Base-by-base conservation (phyloP, 1,140 invertebrate genomes). In the Epicauta chinensis region DNA sequence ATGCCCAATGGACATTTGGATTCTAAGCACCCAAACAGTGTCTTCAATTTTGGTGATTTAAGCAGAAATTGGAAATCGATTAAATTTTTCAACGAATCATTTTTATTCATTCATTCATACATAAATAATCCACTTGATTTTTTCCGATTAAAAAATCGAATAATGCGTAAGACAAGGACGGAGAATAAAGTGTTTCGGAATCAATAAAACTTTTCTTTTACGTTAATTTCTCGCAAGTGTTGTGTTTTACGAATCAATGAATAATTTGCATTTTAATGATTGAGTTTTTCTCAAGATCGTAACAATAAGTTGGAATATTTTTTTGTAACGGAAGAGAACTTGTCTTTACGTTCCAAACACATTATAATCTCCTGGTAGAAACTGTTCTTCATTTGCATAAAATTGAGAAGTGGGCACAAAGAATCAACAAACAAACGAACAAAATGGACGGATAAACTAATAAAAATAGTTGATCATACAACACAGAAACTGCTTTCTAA, bases 311-410 rank as follows among this genome's bases (percentile, higher is more conserved):
- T n/a, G 5, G 15, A 16, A 42, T 10, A 42, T 17, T 42, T 42
- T 42, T 7, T 12, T 23, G 23, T 3, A 42, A 23, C 7, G n/a
- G n/a, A n/a, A n/a, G n/a, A n/a, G 29, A 42, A 12, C 9, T 23
- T 2, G 6, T 5, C 7, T 34, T 11, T 14, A 48, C 10, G 13
- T 38, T 49, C 36, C 13, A 9, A 11, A 17, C 13, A n/a, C 31
- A 16, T 58, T 40, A 45, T 59, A 49, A 12, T 44, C 40, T 56
- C 57, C 57, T 59, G 42, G 16, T 59, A 37, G 16, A 52, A 56
- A 56, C 42, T 47, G 49, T 49, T 59, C 54, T 53, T 59, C 44
- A 59, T 59, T 59, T 59, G 57, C 57, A 59, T 59, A 59, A 49
- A 39, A 49, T 49, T 39, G 46, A 49, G 12, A 34, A 48, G 38